Conservation (phyloP, 92 coral and sea anemone genomes). For the Zoanthus gigantus region DNA sequence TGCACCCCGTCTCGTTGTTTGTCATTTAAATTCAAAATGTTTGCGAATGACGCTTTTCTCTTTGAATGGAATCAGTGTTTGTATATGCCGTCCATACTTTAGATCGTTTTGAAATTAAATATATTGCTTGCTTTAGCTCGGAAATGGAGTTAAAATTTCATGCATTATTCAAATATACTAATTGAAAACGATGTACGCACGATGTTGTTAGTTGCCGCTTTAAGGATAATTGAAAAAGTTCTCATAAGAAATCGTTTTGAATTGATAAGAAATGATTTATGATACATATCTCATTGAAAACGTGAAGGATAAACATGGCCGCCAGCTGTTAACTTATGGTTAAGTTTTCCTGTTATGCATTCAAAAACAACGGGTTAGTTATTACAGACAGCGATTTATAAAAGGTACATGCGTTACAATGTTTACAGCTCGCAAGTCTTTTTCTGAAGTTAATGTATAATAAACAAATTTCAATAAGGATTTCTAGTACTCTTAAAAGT, state of each 20-base stretch:
- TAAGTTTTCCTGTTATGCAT: neutral
- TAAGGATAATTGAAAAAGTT: neutral
- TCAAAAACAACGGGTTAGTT: neutral
- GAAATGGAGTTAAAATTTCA: neutral
- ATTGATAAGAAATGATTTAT: constrained; percentile 18
- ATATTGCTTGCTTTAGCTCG: neutral
- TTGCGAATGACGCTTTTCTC: neutral
- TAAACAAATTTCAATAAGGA: neutral
- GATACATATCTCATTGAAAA: neutral
- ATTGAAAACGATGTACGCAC: constrained; percentile 12
- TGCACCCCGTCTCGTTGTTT: neutral
- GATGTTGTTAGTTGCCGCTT: neutral
- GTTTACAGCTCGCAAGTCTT: too few relatives aligned
- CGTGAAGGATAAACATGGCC: neutral
- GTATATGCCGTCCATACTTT: neutral
- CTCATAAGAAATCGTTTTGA: neutral
- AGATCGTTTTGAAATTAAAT: constrained; percentile 4
- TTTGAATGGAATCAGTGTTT: neutral
- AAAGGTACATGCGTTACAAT: too few relatives aligned
- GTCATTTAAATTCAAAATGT: constrained; percentile 1
- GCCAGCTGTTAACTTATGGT: neutral
- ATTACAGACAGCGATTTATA: neutral
- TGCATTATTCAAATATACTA: neutral
- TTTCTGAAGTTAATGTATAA: too few relatives aligned
- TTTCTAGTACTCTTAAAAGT: neutral